Conservation (phyloP, 2,797 vertebrate species). For the Mallotus villosus region DNA sequence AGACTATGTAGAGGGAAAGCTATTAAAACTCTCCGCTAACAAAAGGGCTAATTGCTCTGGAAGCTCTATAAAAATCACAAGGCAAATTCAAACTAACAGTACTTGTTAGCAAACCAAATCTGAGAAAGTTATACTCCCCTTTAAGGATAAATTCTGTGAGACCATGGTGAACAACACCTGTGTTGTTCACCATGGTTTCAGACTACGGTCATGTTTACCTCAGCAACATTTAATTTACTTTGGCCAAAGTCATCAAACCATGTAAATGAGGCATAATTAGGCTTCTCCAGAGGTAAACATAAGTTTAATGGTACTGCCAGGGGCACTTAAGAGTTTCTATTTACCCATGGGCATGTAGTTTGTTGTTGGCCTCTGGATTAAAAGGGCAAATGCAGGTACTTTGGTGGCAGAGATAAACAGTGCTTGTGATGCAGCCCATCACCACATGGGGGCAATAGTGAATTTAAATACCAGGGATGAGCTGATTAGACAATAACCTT, state of each 20-base stretch:
- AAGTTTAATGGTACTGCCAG: background rate
- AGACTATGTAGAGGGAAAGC: slow-evolving; percentile 15
- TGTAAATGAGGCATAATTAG: background rate
- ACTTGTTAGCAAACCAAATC: background rate
- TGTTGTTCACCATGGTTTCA: background rate
- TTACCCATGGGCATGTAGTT: background rate
- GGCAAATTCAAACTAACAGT: background rate
- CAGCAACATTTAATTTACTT: slow-evolving; percentile 12
- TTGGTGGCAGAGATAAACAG: slow-evolving; percentile 4
- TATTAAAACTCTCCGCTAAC: slow-evolving; percentile 35
- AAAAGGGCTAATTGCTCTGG: slow-evolving; percentile 32
- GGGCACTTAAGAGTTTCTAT: background rate
- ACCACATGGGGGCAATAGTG: slow-evolving; percentile 51
- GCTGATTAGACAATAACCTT: background rate
- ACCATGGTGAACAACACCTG: too few species aligned
- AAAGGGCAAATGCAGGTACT: background rate
- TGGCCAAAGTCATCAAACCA: slow-evolving; percentile 7
- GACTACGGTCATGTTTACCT: background rate
- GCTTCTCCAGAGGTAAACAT: background rate
- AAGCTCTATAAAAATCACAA: slow-evolving; percentile 35
- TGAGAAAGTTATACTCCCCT: background rate
- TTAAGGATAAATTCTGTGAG: background rate
- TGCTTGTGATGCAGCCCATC: background rate
- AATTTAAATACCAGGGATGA: slow-evolving; percentile 1
- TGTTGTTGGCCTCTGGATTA: slow-evolving; percentile 12